Evolutionary conservation across 2,797 vertebrate species (phyloP).

Genomic region (Rhinophrynus dorsalis): DNA sequence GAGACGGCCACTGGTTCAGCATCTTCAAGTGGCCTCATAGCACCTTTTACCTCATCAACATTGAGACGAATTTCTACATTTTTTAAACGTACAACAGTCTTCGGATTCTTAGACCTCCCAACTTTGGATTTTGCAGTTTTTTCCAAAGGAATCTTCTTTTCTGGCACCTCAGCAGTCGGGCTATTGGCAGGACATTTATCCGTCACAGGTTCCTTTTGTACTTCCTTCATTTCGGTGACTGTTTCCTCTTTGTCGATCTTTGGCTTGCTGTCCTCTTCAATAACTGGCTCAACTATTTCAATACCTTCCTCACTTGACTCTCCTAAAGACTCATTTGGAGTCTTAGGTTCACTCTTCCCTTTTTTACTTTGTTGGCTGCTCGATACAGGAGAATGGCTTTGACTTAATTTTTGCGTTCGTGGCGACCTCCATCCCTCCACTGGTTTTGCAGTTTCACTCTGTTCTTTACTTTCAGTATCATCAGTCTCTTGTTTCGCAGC

Average conservation of each 20-base stretch:
- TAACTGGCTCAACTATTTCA: background rate
- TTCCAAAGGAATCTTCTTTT: slow-evolving; percentile 71
- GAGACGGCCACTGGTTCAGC: slow-evolving; percentile 62
- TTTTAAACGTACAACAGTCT: slow-evolving; percentile 75
- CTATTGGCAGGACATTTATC: slow-evolving; percentile 66
- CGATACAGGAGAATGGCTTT: slow-evolving; percentile 64
- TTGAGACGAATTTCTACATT: slow-evolving; percentile 81
- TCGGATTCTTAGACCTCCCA: slow-evolving; percentile 79
- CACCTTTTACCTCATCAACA: slow-evolving; percentile 77
- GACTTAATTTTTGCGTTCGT: slow-evolving; percentile 81
- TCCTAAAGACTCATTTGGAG: slow-evolving; percentile 48
- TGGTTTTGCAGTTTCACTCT: slow-evolving; percentile 73
- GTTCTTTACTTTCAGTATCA: slow-evolving; percentile 77
- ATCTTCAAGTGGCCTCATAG: slow-evolving; percentile 70
- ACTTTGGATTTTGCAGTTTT: slow-evolving; percentile 71
- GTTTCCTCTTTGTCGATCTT: slow-evolving; percentile 62
- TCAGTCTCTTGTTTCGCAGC: slow-evolving; percentile 73
- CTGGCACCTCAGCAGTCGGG: slow-evolving; percentile 61
- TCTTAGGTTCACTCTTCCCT: slow-evolving; percentile 73
- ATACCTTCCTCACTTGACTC: slow-evolving; percentile 63
- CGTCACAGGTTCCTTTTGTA: slow-evolving; percentile 64
- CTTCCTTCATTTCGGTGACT: slow-evolving; percentile 58
- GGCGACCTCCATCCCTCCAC: slow-evolving; percentile 89
- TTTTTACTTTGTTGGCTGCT: slow-evolving; percentile 76
- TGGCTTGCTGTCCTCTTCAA: slow-evolving; percentile 58